A percentile compares a stretch with the other conserved stretches of the same genome.
phyloP scores from a whole-genome alignment of 2,797 vertebrate genomes.

The Sardinella longiceps region DNA sequence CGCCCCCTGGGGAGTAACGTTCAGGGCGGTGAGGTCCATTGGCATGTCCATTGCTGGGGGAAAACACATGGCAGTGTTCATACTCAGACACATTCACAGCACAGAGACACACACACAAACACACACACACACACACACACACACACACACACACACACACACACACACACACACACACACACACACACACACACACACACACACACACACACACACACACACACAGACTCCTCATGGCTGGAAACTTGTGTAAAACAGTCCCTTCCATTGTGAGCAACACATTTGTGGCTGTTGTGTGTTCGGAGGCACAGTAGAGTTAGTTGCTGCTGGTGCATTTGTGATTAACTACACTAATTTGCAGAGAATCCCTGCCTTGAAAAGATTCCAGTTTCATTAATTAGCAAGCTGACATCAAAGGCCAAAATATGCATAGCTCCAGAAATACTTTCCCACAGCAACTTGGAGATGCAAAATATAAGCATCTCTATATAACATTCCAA shows the following conservation, averaged over 20 bases:
- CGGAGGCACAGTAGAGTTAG: slow-evolving; percentile 39
- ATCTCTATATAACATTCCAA: neutral
- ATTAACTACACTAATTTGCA: slow-evolving; percentile 47
- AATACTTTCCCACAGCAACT: slow-evolving; percentile 30
- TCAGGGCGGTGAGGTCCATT: slow-evolving; percentile 82
- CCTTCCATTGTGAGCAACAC: neutral
- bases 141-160: neutral
- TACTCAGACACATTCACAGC: neutral
- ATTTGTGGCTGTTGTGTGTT: slow-evolving; percentile 38
- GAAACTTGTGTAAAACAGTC: slow-evolving; percentile 22
- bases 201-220: neutral
- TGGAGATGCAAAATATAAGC: slow-evolving; percentile 5
- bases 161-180: no score
- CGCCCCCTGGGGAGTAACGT: slow-evolving; percentile 89
- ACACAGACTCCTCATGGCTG: neutral
- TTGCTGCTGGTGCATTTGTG: slow-evolving; percentile 37
- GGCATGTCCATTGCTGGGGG: slow-evolving; percentile 91
- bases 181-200: no score
- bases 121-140: no score
- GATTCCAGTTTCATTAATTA: slow-evolving; percentile 58
- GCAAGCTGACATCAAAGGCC: slow-evolving; percentile 47
- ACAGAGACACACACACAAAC: no score
- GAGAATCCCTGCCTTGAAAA: slow-evolving; percentile 54
- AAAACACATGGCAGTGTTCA: slow-evolving; percentile 38
- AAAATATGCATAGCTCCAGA: slow-evolving; percentile 51